Evolutionary conservation across 2,113 vertebrate genomes (phyloP), one percentile per base, ranked within the genome.

Genomic region (Macrotis lagotis): DNA sequence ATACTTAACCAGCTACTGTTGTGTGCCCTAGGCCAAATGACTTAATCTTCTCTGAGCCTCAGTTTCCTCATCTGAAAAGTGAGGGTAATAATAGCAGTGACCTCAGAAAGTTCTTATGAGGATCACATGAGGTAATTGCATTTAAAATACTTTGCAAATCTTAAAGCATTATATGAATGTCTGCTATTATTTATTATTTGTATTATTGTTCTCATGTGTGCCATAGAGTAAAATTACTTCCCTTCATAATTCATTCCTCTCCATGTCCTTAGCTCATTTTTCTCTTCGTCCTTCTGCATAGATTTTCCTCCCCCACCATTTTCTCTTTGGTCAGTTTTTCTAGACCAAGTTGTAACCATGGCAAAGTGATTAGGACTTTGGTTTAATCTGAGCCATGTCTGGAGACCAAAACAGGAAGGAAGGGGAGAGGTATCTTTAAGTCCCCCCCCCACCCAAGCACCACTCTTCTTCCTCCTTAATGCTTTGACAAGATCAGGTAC

Each of bases 401-500:
- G 51, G 90, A 59, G 92, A 37, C 52, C 2, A 0, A 51, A 90
- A 89, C 83, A 50, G 31, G 11, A 51, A 92, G 51, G 93, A 50
- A 83, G 47, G 0, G 0, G 9, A 25, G 48, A 2, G 22, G 6
- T 44, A 52, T 8, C 47, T 11, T 48, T 31, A 19, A 7, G 24
- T n/a, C 47, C 91, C 50, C n/a, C 8, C n/a, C n/a, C n/a, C n/a
- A n/a, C n/a, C 47, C 16, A 50, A 31, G 37, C 0, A 31, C 12
- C 8, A 26, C 66, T 37, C 31, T n/a, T 7, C 90, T 25, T 47
- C 19, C 2, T 89, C 47, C 88, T 12, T 55, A 55, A 31, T n/a
- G 31, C 48, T 92, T 92, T 49, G 59, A 48, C 74, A 74, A 53
- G 59, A 91, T 93, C 92, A 93, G n/a, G 50, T 90, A 37, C 91